Evolutionary conservation across 2,113 vertebrate genomes (phyloP).

Genomic region (Dinomys branickii): DNA sequence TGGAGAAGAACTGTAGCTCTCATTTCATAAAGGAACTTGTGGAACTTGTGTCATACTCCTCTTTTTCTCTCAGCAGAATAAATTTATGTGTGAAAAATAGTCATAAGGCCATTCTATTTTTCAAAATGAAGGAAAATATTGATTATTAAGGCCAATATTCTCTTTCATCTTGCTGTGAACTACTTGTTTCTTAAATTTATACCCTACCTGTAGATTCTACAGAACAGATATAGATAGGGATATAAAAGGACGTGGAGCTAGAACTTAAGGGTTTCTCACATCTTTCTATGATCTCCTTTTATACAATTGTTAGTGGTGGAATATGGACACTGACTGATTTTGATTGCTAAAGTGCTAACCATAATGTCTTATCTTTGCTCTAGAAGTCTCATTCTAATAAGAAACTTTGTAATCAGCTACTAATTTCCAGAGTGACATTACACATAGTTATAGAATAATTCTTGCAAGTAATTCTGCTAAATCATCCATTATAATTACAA

Average conservation of each 20-base stretch:
- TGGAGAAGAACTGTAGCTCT: background rate
- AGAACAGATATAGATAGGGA: background rate
- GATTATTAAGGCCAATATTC: background rate
- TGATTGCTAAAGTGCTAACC: background rate
- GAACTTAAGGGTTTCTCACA: background rate
- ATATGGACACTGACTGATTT: background rate
- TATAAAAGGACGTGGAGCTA: background rate
- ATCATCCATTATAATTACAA: slow-evolving; percentile 56
- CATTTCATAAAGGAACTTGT: background rate
- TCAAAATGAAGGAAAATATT: background rate
- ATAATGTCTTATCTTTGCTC: background rate
- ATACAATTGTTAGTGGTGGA: background rate
- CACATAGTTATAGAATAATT: slow-evolving; percentile 30
- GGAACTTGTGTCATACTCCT: background rate
- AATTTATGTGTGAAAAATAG: background rate
- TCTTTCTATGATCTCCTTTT: background rate
- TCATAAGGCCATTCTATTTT: background rate
- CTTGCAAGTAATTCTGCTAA: slow-evolving; percentile 47
- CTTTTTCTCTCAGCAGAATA: background rate
- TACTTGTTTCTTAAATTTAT: background rate
- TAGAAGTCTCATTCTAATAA: slow-evolving; percentile 1
- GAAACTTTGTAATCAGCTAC: background rate
- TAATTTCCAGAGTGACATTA: slow-evolving; percentile 36
- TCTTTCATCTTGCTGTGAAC: background rate
- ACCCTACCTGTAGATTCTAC: background rate